Evolutionary conservation across 2,888 invertebrate genomes (phyloP), one percentile per base, ranked within the genome.

Genomic region (Psylliodes chrysocephalus): DNA sequence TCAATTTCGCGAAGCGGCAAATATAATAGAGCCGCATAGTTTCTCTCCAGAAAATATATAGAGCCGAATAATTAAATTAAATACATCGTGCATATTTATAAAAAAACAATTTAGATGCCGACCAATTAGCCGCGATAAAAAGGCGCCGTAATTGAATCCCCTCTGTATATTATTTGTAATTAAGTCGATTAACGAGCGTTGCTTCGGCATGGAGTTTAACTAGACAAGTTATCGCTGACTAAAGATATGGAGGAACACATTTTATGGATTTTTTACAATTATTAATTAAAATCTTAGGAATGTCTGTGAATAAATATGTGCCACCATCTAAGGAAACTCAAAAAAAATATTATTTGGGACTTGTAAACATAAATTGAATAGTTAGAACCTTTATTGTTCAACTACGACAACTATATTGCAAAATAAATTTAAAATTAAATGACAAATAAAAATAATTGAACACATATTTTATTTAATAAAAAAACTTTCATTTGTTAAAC

Each of bases 1-100:
- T 28, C 49, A 49, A 28, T 49, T 49, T 49, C 30, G 28, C 30
- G 15, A 49, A 49, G 49, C 49, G 30, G 49, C 49, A 14, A 15
- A 49, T 49, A 28, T 47, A 60, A 30, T 47, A 61, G 40, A 40
- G 25, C 44, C 62, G n/a, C 28, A 42, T 62, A 51, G 8, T 49
- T 33, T 56, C 35, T n/a, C 40, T 56, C 40, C 33, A 35, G 51
- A 35, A 51, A 60, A 60, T 54, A 60, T 54, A 64, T 60, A 60
- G 52, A 60, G 51, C 53, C 56, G 56, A 19, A 64, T 64, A 60
- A 64, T 64, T 64, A 64, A 64, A 64, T 64, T 64, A 64, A 60
- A 60, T 60, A 60, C 60, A 52, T 55, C 60, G 55, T 64, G 51
- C 56, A 60, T 54, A 64, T 55, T 64, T 64, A n/a, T n/a, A 60